phyloP scores from a whole-genome alignment of 1,140 invertebrate species.

The Drosophila burlai region DNA sequence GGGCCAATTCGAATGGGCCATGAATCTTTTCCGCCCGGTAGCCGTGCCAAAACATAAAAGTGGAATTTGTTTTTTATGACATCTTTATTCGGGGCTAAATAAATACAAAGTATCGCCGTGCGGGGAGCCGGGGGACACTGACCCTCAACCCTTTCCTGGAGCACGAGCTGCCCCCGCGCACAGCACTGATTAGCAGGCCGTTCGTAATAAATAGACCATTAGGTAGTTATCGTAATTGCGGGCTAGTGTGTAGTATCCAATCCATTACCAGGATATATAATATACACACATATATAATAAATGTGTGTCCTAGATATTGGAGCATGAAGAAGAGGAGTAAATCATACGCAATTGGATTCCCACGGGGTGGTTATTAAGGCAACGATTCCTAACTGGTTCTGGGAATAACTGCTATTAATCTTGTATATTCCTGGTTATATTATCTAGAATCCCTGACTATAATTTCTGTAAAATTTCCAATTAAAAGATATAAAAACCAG shows the following conservation, averaged over 20 bases:
- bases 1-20: constrained; percentile 72
- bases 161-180: neutral
- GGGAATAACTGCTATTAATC: neutral
- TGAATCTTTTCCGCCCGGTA: constrained; percentile 73
- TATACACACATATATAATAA: constrained; percentile 13
- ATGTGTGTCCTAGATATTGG: constrained; percentile 15
- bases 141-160: constrained; percentile 8
- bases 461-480: neutral
- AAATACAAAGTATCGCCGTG: constrained; percentile 74
- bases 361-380: neutral
- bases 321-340: neutral
- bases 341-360: constrained; percentile 15
- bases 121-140: constrained; percentile 6
- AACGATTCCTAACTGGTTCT: neutral
- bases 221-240: constrained; percentile 72
- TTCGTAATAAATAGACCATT: constrained; percentile 78
- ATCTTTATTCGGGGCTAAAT: constrained; percentile 79
- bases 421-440: neutral
- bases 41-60: constrained; percentile 76
- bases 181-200: constrained; percentile 67
- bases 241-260: constrained; percentile 17
- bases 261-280: constrained; percentile 23
- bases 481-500: neutral
- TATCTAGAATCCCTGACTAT: neutral
- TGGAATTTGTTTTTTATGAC: constrained; percentile 83